Conservation (phyloP, 2,113 vertebrate genomes). For the Equus quagga region DNA sequence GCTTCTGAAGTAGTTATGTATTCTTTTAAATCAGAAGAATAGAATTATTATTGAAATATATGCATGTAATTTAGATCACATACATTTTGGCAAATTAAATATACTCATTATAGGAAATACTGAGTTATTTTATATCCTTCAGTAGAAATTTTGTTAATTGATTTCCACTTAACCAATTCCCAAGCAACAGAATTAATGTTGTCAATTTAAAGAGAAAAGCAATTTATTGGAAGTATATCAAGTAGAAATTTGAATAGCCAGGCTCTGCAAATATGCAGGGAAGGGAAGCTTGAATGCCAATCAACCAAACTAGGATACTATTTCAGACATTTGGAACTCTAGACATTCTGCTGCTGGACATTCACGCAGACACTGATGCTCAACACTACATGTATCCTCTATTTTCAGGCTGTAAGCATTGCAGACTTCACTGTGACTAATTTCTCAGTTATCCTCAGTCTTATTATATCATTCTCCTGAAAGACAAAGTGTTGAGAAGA, state of each 20-base stretch:
- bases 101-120: slow-evolving; percentile 56
- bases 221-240: slow-evolving; percentile 44
- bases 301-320: not conserved
- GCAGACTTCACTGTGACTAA: not conserved
- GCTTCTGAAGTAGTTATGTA: slow-evolving; percentile 39
- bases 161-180: slow-evolving; percentile 64
- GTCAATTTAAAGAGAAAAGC: slow-evolving; percentile 58
- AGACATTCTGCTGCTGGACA: not conserved
- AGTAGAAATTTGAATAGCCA: not conserved
- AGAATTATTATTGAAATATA: slow-evolving; percentile 53
- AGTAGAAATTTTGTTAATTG: slow-evolving; percentile 69
- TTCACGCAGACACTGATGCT: not conserved
- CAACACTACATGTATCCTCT: not conserved
- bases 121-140: slow-evolving; percentile 64
- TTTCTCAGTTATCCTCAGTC: not conserved
- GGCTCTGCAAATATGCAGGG: not conserved
- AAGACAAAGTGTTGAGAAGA: not conserved
- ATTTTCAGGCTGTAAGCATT: not conserved
- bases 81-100: slow-evolving; percentile 68
- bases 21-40: slow-evolving; percentile 67
- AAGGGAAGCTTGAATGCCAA: not conserved
- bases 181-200: slow-evolving; percentile 48
- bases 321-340: not conserved
- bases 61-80: slow-evolving; percentile 61
- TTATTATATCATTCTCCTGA: not conserved